Evolutionary conservation across 1,140 invertebrate species (phyloP).

Genomic region (Andrena cerasifolii): DNA sequence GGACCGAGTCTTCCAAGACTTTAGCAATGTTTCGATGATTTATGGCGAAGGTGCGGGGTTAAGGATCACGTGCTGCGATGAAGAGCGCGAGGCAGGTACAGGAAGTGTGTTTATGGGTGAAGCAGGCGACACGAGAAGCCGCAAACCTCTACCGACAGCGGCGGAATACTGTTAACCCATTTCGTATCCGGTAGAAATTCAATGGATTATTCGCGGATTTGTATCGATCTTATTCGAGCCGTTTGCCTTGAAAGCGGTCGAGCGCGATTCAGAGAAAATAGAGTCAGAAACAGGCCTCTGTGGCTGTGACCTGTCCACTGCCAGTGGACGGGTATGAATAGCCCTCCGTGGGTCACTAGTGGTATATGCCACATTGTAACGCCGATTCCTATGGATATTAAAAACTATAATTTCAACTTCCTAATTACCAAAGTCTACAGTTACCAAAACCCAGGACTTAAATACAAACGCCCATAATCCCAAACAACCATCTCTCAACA

Average conservation of each 20-base stretch:
- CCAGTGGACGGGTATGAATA: not conserved
- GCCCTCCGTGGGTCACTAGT: not conserved
- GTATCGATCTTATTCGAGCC: conserved; percentile 6
- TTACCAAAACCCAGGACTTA: too few relatives aligned
- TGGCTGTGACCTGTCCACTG: not conserved
- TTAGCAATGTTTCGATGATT: too few relatives aligned
- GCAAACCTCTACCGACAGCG: conserved; percentile 18
- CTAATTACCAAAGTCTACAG: too few relatives aligned
- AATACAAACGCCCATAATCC: too few relatives aligned
- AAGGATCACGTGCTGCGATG: not conserved
- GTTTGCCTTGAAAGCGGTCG: not conserved
- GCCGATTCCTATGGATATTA: too few relatives aligned
- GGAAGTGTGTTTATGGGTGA: conserved; percentile 20
- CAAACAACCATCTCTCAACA: too few relatives aligned
- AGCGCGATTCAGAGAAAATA: not conserved
- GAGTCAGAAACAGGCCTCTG: not conserved
- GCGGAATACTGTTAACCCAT: conserved; percentile 23
- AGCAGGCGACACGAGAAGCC: conserved; percentile 19
- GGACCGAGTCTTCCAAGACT: too few relatives aligned
- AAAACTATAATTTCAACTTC: too few relatives aligned
- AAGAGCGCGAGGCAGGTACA: not conserved
- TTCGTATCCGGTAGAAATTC: conserved; percentile 24
- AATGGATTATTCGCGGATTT: not conserved
- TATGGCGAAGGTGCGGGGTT: too few relatives aligned
- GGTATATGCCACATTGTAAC: too few relatives aligned